Conservation (phyloP, 2,888 invertebrate genomes). For the Willowsia nigromaculata region DNA sequence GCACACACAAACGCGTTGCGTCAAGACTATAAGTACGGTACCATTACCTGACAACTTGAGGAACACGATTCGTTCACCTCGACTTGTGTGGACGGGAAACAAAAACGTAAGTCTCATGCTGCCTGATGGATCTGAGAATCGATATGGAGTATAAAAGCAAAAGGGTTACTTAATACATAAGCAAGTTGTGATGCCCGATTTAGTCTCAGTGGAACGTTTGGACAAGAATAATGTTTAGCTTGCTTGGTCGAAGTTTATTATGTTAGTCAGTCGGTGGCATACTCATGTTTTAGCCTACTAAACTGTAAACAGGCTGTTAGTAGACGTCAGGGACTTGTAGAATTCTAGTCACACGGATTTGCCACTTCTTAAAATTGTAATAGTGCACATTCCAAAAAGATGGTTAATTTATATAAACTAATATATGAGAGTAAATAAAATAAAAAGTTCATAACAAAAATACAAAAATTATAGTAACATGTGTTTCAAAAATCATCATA, state of each 20-base stretch:
- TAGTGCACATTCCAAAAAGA: constrained; percentile 36
- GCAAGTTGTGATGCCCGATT: neutral
- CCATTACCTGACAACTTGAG: constrained; percentile 88
- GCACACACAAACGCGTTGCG: constrained; percentile 96
- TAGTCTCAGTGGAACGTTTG: neutral
- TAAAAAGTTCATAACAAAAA: neutral
- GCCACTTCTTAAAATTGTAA: neutral
- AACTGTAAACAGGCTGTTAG: constrained; percentile 14
- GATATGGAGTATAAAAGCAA: constrained; percentile 86
- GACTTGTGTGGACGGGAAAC: constrained; percentile 97
- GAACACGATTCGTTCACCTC: constrained; percentile 91
- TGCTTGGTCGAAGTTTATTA: constrained; percentile 40
- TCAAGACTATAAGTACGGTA: constrained; percentile 96
- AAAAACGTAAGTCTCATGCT: constrained; percentile 95
- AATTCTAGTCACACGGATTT: constrained; percentile 57
- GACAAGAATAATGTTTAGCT: neutral
- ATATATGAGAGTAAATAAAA: neutral
- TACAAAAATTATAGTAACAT: neutral
- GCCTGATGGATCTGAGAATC: constrained; percentile 96
- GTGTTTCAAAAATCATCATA: neutral
- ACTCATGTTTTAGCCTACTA: neutral
- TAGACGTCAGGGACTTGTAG: constrained; percentile 39
- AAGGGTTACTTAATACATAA: neutral
- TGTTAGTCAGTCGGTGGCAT: constrained; percentile 13
- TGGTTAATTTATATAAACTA: neutral